Percentiles rank a stretch among this genome's conserved stretches.
Conservation (phyloP, 1,140 invertebrate genomes). For the Orussus abietinus region DNA sequence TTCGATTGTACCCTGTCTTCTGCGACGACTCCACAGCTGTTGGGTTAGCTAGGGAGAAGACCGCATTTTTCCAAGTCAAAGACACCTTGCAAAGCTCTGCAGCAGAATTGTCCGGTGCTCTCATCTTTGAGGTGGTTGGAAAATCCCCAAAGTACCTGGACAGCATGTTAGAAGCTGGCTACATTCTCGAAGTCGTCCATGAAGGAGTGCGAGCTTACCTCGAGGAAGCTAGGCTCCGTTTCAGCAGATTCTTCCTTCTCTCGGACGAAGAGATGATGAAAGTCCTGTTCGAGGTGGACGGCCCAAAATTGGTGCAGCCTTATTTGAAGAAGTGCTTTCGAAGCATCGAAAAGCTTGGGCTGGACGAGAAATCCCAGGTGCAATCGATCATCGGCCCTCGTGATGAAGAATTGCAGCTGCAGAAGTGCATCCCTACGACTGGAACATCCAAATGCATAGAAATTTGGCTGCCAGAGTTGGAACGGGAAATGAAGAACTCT, state of each 20-base stretch:
- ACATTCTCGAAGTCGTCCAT: constrained; percentile 55
- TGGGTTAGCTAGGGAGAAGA: no score
- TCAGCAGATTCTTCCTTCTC: constrained; percentile 85
- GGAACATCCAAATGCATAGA: constrained; percentile 58
- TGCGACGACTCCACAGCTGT: no score
- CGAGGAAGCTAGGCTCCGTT: constrained; percentile 70
- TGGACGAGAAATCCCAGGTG: constrained; percentile 50
- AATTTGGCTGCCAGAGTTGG: constrained; percentile 61
- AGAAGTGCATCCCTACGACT: constrained; percentile 47
- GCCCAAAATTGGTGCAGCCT: constrained; percentile 19
- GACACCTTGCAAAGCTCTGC: constrained; percentile 29
- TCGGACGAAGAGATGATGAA: constrained; percentile 81
- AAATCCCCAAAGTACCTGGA: constrained; percentile 54
- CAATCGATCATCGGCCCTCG: constrained; percentile 59
- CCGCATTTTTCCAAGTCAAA: constrained; percentile 12
- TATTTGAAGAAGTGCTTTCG: constrained; percentile 65
- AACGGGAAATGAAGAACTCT: constrained; percentile 20
- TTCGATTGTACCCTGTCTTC: no score
- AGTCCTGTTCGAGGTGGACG: constrained; percentile 62
- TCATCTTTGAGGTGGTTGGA: constrained; percentile 55
- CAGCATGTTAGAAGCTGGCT: constrained; percentile 50
- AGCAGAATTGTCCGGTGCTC: constrained; percentile 48
- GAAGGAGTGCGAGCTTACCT: constrained; percentile 65
- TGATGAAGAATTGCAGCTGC: constrained; percentile 56
- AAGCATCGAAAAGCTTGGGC: constrained; percentile 37